phyloP scores from a whole-genome alignment of 2,888 invertebrate genomes.

The Rhingia campestris region DNA sequence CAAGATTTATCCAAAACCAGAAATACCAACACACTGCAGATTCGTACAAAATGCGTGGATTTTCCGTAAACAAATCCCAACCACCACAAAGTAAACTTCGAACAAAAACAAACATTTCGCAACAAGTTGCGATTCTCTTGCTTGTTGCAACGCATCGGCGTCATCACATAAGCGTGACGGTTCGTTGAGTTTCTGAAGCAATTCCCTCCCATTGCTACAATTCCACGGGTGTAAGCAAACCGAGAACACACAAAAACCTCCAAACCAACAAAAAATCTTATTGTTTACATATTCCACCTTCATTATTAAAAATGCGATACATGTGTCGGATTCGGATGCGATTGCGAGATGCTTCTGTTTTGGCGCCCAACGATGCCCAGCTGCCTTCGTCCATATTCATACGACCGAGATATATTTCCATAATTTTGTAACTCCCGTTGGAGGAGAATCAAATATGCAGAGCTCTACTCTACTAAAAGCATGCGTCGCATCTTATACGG shows the following conservation, averaged over 20 bases:
- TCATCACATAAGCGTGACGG: constrained; percentile 18
- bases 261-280: background rate
- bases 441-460: no score
- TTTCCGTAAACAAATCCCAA: no score
- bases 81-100: no score
- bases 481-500: no score
- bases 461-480: no score
- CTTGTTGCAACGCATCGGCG: constrained; percentile 34
- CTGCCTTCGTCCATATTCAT: no score
- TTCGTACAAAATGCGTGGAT: no score
- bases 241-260: constrained; percentile 2
- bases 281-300: constrained; percentile 4
- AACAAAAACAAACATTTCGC: constrained; percentile 18
- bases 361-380: constrained; percentile 4
- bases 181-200: constrained; percentile 45
- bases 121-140: constrained; percentile 7
- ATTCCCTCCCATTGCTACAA: constrained; percentile 35
- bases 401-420: constrained; percentile 21
- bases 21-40: no score
- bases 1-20: no score
- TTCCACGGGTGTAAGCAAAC: constrained; percentile 20
- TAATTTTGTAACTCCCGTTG: constrained; percentile 9
- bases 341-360: constrained; percentile 26
- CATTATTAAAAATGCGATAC: constrained; percentile 36
- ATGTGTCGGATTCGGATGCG: constrained; percentile 21